phyloP scores from a whole-genome alignment of 92 coral and sea anemone species.

The Palythoa grandiflora region DNA sequence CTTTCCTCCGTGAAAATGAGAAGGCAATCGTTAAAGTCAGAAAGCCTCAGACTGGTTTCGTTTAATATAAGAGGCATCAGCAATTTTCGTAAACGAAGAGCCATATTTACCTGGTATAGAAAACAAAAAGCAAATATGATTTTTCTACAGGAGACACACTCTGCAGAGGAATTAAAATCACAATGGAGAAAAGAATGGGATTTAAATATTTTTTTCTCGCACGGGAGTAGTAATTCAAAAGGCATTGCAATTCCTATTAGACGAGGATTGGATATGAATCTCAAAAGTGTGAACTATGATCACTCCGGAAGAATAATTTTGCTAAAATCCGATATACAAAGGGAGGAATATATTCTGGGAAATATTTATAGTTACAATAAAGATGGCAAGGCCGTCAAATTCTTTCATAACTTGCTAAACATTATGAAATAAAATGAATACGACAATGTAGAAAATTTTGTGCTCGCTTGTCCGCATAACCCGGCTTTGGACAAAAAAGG shows the following conservation, averaged over 20 bases:
- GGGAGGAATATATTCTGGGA: no score
- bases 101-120: not conserved
- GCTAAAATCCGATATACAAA: no score
- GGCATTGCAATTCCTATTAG: not conserved
- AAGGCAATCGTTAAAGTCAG: not conserved
- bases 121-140: not conserved
- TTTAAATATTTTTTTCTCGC: not conserved
- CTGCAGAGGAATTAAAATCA: not conserved
- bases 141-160: slow-evolving; percentile 38
- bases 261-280: not conserved
- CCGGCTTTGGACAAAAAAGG: no score
- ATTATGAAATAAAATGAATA: no score
- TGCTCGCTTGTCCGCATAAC: no score
- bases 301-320: no score
- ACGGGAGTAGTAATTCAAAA: not conserved
- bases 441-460: no score
- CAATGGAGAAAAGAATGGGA: slow-evolving; percentile 45
- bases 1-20: no score
- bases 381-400: no score
- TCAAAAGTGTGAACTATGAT: no score
- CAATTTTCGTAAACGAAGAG: not conserved
- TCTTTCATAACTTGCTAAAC: no score
- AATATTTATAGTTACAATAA: no score
- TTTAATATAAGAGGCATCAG: not conserved
- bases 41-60: not conserved